These are phyloP conservation scores for Drosophila pseudoananassae DNA, from an alignment of 1,140 invertebrate genomes.

Conservation along the genomic window DNA sequence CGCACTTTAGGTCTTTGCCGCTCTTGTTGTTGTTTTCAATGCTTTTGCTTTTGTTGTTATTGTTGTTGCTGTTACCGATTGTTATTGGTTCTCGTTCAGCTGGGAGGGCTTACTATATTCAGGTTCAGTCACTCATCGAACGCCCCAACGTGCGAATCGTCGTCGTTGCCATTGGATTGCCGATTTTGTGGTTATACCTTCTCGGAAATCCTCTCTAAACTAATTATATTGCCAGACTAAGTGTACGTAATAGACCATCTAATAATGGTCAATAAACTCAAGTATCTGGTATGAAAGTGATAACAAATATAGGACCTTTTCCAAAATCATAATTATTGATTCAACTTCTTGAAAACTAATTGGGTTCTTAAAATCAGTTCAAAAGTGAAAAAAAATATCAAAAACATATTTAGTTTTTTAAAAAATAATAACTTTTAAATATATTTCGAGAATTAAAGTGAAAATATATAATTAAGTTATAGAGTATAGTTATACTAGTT, in stretches of 20 bases:
- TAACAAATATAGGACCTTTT: not conserved
- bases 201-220: not conserved
- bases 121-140: constrained; percentile 66
- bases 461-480: no score
- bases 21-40: constrained; percentile 4
- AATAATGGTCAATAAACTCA: not conserved
- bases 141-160: constrained; percentile 64
- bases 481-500: no score
- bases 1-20: constrained; percentile 53
- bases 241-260: not conserved
- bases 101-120: constrained; percentile 54
- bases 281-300: not conserved
- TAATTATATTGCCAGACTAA: not conserved
- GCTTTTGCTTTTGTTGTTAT: not conserved
- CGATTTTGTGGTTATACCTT: constrained; percentile 22
- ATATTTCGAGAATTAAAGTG: no score
- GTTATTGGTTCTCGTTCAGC: constrained; percentile 48
- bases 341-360: no score
- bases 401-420: no score
- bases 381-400: no score
- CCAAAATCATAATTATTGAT: no score
- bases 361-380: no score
- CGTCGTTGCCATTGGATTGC: constrained; percentile 36
- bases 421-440: no score
- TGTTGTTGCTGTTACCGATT: constrained; percentile 17